Base-by-base conservation (phyloP, 2,797 vertebrate species). In the Myripristis jacobus region DNA sequence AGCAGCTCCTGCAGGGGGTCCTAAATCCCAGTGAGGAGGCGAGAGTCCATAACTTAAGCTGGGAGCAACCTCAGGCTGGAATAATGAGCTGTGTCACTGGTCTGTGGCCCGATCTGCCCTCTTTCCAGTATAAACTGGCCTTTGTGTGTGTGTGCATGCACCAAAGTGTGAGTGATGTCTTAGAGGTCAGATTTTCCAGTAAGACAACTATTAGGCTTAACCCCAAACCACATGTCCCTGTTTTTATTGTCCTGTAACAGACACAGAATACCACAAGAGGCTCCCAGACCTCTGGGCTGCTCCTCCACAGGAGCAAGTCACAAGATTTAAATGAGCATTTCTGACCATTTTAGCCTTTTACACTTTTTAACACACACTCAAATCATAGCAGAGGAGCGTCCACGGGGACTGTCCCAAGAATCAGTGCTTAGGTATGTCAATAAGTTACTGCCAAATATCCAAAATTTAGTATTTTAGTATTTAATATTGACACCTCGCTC, bases 1-100 rank as follows among this genome's bases (percentile, higher is more conserved):
- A 63, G 63, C 47, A 59, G 75, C 48, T 55, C 0, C 67, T 11
- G 24, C 72, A 83, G 79, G 82, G 66, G 71, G 81, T 82, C 82
- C 57, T 66, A 69, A 79, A 82, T 67, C 80, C 70, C 12, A 24
- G 47, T 29, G 16, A 52, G 48, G 29, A 59, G 52, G 41, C 21
- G 19, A 16, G 13, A 10, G 9, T 22, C 46, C 59, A 36, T 19
- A 22, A 47, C 60, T 51, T 29, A 18, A 21, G 24, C 61, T 63
- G 29, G 22, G 48, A 64, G 21, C 38, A 41, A 64, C 27, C 48
- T 22, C 36, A 64, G 62, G 41, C 47, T 41, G 71, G 47, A 71
- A 31, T 66, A 81, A 79, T 80, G 78, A 15, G 68, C 66, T 70
- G 78, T 62, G 73, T 34, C 70, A 46, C 52, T 72, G 50, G 50